Percentiles rank a stretch among this genome's conserved stretches.
These are phyloP conservation scores for Eupsittula cactorum DNA, from an alignment of 2,113 vertebrate genomes.

Conservation along the genomic window DNA sequence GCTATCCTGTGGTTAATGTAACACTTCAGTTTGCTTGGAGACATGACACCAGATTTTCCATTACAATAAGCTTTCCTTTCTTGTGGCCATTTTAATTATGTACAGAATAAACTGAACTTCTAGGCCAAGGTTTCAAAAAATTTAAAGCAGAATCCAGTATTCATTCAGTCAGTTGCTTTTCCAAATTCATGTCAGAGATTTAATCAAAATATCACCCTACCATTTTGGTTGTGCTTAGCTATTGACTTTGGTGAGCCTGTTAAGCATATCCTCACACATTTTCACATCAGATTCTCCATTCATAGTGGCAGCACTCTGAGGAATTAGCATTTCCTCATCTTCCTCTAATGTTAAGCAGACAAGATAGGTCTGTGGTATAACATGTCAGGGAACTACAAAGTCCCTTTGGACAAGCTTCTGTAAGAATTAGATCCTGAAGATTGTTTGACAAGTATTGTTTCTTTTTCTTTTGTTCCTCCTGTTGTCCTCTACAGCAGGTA, in stretches of 20 bases:
- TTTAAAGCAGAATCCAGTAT: not conserved
- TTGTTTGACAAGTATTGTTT: conserved; percentile 59
- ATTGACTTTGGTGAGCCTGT: not conserved
- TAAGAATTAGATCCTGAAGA: conserved; percentile 51
- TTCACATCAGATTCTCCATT: not conserved
- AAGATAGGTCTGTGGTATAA: conserved; percentile 33
- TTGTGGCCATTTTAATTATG: not conserved
- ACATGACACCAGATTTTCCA: not conserved
- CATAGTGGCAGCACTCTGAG: not conserved
- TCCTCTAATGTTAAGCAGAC: not conserved
- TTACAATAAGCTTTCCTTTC: not conserved
- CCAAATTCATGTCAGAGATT: not conserved
- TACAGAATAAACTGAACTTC: conserved; percentile 9
- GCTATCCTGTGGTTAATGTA: not conserved
- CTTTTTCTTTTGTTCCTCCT: conserved; percentile 56
- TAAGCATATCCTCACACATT: not conserved
- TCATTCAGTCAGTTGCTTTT: not conserved
- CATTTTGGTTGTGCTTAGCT: not conserved
- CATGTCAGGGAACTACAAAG: conserved; percentile 45
- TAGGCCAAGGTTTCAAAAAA: not conserved
- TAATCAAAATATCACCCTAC: not conserved
- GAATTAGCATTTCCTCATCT: not conserved
- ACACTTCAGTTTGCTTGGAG: not conserved
- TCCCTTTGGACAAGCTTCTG: not conserved
- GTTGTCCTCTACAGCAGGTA: conserved; percentile 63